Base-by-base conservation (phyloP, 1,140 invertebrate genomes). In the Rhopalosiphum maidis region DNA sequence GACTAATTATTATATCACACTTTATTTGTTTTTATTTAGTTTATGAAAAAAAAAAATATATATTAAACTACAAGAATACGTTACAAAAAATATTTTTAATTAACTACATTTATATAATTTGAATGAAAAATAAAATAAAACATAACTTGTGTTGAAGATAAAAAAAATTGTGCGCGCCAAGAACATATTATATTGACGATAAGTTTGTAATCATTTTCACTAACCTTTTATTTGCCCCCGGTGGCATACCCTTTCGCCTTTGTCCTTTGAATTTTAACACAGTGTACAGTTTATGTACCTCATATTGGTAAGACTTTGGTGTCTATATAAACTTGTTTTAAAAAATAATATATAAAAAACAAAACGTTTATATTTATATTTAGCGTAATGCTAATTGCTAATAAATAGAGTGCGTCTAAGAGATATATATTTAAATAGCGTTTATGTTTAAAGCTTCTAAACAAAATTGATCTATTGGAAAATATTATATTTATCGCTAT, bases 1-100 rank as follows among this genome's bases (percentile, higher is more conserved):
- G 90, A 83, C 90, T 92, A 92, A 48, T 92, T 48, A 51, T 92
- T 46, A 46, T 91, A 92, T 92, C 90, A 92, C 90, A 92, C 90
- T 92, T 92, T 37, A 91, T 91, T 91, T 18, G 35, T 48, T 92
- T 91, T 83, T 51, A 46, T 91, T 54, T 51, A 46, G 6, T 82
- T 92, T 51, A 51, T 83, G n/a, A 25, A 51, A 77, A 91, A 92
- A 92, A 43, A 90, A 90, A 60, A 68, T 68, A 51, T 51, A 51
- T 30, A 60, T 90, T 43, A 68, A 90, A 54, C 87, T 89, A 89
- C 54, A 60, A 90, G 89, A 90, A 90, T 90, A 90, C 54, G 25
- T 30, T 90, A 90, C 41, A 90, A 90, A 90, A 90, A 68, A 90
- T 90, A 90, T 46, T 90, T 37, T 90, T 43, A 68, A 48, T 68